A percentile compares a stretch with the other conserved stretches of the same genome.
phyloP scores from a whole-genome alignment of 2,113 vertebrate genomes.

The Pseudorhombus dupliciocellatus region DNA sequence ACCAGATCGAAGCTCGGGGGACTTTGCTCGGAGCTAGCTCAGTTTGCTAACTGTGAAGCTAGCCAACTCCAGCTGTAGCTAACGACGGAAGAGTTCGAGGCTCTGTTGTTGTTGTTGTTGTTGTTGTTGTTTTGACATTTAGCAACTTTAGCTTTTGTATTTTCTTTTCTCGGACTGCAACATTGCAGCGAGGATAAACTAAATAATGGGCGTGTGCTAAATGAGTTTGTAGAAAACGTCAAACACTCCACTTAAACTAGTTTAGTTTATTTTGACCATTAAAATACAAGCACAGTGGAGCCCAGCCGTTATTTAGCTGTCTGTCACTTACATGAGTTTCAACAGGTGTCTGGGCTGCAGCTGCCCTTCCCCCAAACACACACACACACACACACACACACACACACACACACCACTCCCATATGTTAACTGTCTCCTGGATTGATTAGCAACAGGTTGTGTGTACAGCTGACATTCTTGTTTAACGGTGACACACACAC shows the following conservation, averaged over 20 bases:
- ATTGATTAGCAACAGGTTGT: slow-evolving; percentile 65
- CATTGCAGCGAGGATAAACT: too few species aligned
- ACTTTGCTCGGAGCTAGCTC: slow-evolving; percentile 46
- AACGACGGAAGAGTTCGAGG: background rate
- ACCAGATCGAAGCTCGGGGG: background rate
- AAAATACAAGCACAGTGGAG: background rate
- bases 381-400: slow-evolving; percentile 19
- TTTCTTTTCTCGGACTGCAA: too few species aligned
- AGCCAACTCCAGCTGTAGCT: slow-evolving; percentile 46
- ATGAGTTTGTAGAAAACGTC: background rate
- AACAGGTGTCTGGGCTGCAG: slow-evolving; percentile 75
- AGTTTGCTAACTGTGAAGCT: slow-evolving; percentile 63
- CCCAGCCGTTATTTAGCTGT: slow-evolving; percentile 18
- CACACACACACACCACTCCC: slow-evolving; percentile 25
- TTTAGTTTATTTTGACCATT: too few species aligned
- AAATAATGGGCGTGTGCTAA: too few species aligned
- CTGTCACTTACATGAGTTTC: slow-evolving; percentile 64
- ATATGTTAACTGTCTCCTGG: slow-evolving; percentile 56
- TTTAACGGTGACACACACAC: slow-evolving; percentile 21
- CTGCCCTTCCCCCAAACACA: slow-evolving; percentile 59
- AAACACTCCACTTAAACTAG: background rate
- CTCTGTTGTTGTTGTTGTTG: background rate
- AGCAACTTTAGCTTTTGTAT: background rate
- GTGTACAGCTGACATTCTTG: slow-evolving; percentile 48
- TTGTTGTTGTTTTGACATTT: background rate